Percentiles rank a stretch among this genome's conserved stretches.
These are phyloP conservation scores for Bucorvus abyssinicus DNA, from an alignment of 2,797 vertebrate species.

Conservation along the genomic window DNA sequence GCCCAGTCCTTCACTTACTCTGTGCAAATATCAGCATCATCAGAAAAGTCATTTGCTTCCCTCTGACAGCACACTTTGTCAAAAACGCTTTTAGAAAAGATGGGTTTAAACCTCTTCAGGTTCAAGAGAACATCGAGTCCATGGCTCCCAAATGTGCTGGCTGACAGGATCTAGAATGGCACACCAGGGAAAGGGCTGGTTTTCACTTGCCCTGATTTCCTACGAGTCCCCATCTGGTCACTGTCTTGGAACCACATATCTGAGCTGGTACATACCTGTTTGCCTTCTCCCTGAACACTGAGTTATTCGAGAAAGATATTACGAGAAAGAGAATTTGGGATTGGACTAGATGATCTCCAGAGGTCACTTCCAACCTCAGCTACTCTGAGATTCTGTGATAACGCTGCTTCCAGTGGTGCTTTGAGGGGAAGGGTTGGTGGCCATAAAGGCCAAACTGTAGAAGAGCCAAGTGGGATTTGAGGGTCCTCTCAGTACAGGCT, in stretches of 20 bases:
- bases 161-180: background rate
- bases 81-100: background rate
- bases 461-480: background rate
- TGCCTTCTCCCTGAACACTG: background rate
- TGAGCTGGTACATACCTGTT: background rate
- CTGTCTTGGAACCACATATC: background rate
- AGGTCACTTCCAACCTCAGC: background rate
- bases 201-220: background rate
- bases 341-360: background rate
- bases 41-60: background rate
- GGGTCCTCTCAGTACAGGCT: background rate
- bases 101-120: background rate
- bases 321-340: background rate
- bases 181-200: background rate
- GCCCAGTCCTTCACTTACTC: background rate
- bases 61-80: background rate
- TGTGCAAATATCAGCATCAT: background rate
- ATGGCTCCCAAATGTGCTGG: background rate
- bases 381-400: background rate
- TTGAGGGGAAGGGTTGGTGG: background rate
- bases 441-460: background rate
- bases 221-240: fast-evolving
- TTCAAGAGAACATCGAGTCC: background rate
- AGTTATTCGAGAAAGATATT: background rate
- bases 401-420: background rate